Evolutionary conservation across 53 echinoderm and acorn worm genomes (phyloP).

Genomic region (Arbacia lixula): DNA sequence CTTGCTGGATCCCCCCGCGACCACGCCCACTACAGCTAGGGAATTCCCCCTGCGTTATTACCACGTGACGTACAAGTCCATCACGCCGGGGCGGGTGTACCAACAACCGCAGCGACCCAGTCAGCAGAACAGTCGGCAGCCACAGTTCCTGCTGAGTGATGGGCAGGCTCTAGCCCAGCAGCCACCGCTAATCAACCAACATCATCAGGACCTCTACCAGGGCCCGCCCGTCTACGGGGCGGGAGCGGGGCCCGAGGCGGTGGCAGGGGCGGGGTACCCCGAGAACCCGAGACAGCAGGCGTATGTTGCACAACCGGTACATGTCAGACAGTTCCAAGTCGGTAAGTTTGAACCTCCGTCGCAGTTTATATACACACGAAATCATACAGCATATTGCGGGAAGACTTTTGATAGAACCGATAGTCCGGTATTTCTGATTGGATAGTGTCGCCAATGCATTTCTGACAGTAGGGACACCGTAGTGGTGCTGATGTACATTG

Average conservation of each 20-base stretch:
- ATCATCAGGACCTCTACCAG: not conserved
- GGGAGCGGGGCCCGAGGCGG: not conserved
- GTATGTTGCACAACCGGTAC: constrained; percentile 16
- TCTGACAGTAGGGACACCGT: too few relatives aligned
- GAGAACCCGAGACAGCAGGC: constrained; percentile 23
- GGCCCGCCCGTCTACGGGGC: constrained; percentile 6
- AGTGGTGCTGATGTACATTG: too few relatives aligned
- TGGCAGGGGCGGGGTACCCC: not conserved
- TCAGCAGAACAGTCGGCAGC: too few relatives aligned
- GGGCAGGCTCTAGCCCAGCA: not conserved
- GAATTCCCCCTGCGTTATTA: constrained; percentile 34
- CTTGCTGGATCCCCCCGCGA: constrained; percentile 12
- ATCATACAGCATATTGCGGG: too few relatives aligned
- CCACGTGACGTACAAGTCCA: constrained; percentile 20
- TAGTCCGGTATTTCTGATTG: too few relatives aligned
- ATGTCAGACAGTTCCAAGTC: constrained; percentile 18
- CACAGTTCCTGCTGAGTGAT: constrained; percentile 9
- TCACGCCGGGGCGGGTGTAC: not conserved
- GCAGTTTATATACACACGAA: too few relatives aligned
- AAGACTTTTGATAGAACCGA: too few relatives aligned
- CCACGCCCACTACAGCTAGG: not conserved
- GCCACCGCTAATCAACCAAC: not conserved
- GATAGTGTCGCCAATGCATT: too few relatives aligned
- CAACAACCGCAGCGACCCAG: too few relatives aligned
- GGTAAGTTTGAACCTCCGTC: too few relatives aligned